Evolutionary conservation across 2,113 vertebrate genomes (phyloP), one percentile per base, ranked within the genome.

Genomic region (Mystacornis crossleyi): DNA sequence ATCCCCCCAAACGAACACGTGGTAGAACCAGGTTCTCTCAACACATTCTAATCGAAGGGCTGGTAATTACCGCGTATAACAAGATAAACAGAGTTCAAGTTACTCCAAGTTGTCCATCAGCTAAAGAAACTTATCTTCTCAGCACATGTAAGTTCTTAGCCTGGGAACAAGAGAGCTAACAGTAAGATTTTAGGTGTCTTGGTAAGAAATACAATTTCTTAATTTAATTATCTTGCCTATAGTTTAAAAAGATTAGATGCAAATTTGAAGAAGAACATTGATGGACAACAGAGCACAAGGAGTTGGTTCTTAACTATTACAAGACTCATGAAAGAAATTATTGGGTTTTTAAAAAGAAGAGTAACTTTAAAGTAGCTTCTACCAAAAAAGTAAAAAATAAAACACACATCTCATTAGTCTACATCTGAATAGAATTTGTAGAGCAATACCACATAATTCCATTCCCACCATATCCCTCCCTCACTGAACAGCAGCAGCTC

Each of bases 61-160:
- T 81, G 25, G 96, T 97, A 97, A 97, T 95, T 92, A 73, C 94
- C 73, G 45, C 0, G 1, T n/a, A 66, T 14, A 92, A 90, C 95
- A 95, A 96, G 95, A 95, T 95, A 96, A 90, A 89, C 0, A 0
- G 38, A 86, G 90, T 51, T 97, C 94, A 70, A 50, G 64, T 95
- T 97, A 85, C 93, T 70, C 62, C n/a, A 72, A 84, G 80, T 33
- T 86, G 90, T 83, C 79, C 69, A 86, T 54, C 90, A 88, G 29
- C 74, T 93, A 60, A 70, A 73, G 85, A 86, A 88, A 88, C 40
- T 88, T 91, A 92, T 67, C 90, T 86, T 83, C 66, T 64, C 64
- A 45, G 77, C 45, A 48, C 43, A 64, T 4, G 4, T 1, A 18
- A 70, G n/a, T 74, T 86, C 72, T 60, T 60, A 71, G 45, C 64